Evolutionary conservation across 2,888 invertebrate genomes (phyloP), one percentile per base, ranked within the genome.

Genomic region (Alitta virens): DNA sequence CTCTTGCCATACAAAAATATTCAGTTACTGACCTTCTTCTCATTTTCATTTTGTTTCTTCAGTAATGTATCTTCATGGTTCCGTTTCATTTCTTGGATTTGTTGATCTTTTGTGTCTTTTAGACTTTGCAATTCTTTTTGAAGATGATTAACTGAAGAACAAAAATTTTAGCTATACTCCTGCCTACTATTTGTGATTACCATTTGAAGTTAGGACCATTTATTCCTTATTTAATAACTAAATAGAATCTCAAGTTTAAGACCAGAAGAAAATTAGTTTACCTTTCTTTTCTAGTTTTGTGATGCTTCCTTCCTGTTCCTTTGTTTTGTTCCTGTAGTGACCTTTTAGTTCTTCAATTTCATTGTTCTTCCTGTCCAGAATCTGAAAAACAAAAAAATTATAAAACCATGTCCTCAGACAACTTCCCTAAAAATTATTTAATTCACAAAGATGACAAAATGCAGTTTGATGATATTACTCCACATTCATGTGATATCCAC

Each of bases 321-420:
- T 78, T 23, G 70, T 68, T 63, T 80, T 80, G 33, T 66, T 68
- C 63, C 75, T 73, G 66, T 78, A 79, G 60, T 78, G 77, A 2
- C 67, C 63, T 67, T 80, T 80, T n/a, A 80, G 69, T 57, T 79
- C 78, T 67, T 80, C 80, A 27, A 80, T 77, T 65, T 80, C 80
- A 23, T 72, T 66, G 68, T 80, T 80, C 66, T 80, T 80, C 25
- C 80, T 67, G 64, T 80, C 79, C 42, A 80, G 66, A 59, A 80
- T 80, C 78, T 80, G 66, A 16, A 67, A 33, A 40, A 46, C 21
- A 56, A 60, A 60, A 42, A n/a, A n/a, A n/a, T n/a, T n/a, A n/a
- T n/a, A n/a, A n/a, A n/a, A n/a, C n/a, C n/a, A n/a, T n/a, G n/a
- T n/a, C n/a, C n/a, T n/a, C n/a, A n/a, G n/a, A n/a, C n/a, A n/a